phyloP scores from a whole-genome alignment of 2,113 vertebrate genomes.

The Acrocephalus arundinaceus region DNA sequence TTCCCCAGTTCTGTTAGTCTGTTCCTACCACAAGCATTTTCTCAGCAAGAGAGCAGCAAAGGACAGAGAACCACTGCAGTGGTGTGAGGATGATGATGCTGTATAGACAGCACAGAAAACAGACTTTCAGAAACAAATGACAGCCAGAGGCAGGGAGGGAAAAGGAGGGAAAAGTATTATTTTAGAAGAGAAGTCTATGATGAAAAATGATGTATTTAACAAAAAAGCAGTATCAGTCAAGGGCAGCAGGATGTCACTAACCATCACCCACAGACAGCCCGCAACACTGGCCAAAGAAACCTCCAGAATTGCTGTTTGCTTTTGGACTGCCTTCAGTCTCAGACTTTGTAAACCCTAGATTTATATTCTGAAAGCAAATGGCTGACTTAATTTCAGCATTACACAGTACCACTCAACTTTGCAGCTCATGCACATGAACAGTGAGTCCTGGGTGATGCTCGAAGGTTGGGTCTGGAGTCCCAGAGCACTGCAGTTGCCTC shows the following conservation, averaged over 20 bases:
- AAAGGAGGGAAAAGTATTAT: background rate
- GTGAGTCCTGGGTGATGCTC: background rate
- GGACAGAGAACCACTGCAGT: background rate
- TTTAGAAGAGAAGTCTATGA: background rate
- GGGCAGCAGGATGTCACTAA: background rate
- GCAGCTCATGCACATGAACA: background rate
- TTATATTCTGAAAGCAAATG: background rate
- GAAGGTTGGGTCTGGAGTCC: background rate
- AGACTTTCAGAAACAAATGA: background rate
- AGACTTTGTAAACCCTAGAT: background rate
- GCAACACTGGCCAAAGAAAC: background rate
- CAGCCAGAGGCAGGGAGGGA: rapidly evolving
- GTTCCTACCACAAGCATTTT: background rate
- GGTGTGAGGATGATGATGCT: background rate
- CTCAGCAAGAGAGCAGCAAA: background rate
- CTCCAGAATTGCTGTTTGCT: background rate
- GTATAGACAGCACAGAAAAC: background rate
- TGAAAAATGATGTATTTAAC: background rate
- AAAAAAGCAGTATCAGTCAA: background rate
- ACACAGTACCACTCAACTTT: background rate
- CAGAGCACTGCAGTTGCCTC: background rate
- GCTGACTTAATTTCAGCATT: background rate
- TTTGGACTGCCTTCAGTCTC: background rate
- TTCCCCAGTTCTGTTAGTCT: background rate
- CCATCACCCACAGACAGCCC: background rate